Conservation (phyloP, 30 jellyfish, hydroid and myxozoan species). For the Phacellophora camtschatica region DNA sequence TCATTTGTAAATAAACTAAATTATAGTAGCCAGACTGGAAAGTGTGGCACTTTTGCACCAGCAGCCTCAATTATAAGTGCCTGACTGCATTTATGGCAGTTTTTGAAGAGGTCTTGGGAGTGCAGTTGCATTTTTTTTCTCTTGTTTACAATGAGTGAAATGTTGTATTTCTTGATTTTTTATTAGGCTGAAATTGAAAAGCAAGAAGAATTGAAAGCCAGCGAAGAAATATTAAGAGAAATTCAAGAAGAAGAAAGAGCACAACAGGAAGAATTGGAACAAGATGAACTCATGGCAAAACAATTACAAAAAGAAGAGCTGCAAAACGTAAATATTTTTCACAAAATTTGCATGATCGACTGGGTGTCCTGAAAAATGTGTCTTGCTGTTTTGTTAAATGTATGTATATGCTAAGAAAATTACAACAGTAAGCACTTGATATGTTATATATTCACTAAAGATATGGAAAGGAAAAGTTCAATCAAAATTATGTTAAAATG, state of each 20-base stretch:
- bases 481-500: too few species aligned
- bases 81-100: background rate
- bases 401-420: too few species aligned
- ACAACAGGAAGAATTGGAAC: slow-evolving; percentile 31
- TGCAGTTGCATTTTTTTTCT: background rate
- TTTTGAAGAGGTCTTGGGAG: background rate
- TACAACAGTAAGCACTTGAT: too few species aligned
- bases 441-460: too few species aligned
- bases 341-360: too few species aligned
- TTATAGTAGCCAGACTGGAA: too few species aligned
- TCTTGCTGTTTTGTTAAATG: too few species aligned
- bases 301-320: slow-evolving; percentile 67
- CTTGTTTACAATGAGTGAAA: background rate
- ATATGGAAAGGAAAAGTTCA: too few species aligned
- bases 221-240: slow-evolving; percentile 37
- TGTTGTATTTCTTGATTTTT: background rate
- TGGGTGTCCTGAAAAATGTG: too few species aligned
- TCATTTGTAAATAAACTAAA: too few species aligned
- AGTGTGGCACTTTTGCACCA: too few species aligned
- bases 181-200: slow-evolving; percentile 25
- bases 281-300: slow-evolving; percentile 54
- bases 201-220: slow-evolving; percentile 41
- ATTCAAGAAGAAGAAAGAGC: slow-evolving; percentile 52
- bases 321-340: slow-evolving; percentile 8
- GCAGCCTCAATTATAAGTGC: background rate